Evolutionary conservation across 2,888 invertebrate species (phyloP).

Genomic region (Carabus problematicus): DNA sequence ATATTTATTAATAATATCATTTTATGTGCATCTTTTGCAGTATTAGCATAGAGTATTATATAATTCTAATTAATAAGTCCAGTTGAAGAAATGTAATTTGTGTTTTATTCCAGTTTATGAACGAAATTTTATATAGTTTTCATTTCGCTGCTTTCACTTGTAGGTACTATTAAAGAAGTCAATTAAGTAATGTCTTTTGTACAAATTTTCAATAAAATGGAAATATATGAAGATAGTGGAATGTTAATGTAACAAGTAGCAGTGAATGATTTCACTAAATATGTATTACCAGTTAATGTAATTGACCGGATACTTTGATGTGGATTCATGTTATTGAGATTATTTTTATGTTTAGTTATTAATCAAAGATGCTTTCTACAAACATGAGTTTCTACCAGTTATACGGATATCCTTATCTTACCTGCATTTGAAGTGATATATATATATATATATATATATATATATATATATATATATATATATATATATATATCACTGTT

Average conservation of each 20-base stretch:
- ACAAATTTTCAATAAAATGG: constrained; percentile 24
- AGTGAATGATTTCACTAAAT: too few species aligned
- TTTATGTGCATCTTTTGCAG: background rate
- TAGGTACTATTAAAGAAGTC: background rate
- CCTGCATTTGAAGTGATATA: background rate
- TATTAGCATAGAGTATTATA: constrained; percentile 19
- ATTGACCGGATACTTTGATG: too few species aligned
- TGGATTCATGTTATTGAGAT: too few species aligned
- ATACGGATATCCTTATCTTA: too few species aligned
- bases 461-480: too few species aligned
- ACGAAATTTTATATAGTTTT: constrained; percentile 17
- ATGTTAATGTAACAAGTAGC: too few species aligned
- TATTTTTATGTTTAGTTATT: constrained; percentile 26
- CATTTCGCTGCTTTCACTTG: constrained; percentile 35
- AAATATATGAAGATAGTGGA: background rate
- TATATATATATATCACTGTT: too few species aligned
- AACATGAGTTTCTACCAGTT: background rate
- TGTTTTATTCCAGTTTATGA: constrained; percentile 19
- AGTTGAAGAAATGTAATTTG: constrained; percentile 28
- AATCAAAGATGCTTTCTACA: constrained; percentile 36
- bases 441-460: too few species aligned
- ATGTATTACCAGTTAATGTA: too few species aligned
- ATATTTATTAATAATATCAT: too few species aligned
- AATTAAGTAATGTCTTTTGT: constrained; percentile 23
- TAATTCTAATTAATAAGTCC: constrained; percentile 26